Evolutionary conservation across 2,888 invertebrate species (phyloP).

Genomic region (Drosophila yooni): DNA sequence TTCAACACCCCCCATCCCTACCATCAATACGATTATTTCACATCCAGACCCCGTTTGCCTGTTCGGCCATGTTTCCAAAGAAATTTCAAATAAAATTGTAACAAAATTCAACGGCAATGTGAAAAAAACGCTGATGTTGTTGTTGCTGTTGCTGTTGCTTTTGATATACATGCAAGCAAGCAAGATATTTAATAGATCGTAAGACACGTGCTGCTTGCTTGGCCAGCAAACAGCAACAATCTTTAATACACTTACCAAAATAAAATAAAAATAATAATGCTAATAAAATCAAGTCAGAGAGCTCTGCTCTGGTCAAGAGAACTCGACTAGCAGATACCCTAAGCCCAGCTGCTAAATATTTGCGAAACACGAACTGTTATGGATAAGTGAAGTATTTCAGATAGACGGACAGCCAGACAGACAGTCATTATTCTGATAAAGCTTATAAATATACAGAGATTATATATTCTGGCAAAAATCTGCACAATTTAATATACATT

Average conservation of each 20-base stretch:
- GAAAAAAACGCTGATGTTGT: conserved; percentile 12
- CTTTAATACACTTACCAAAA: conserved; percentile 15
- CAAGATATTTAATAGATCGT: conserved; percentile 30
- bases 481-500: neutral
- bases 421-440: neutral
- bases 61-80: conserved; percentile 34
- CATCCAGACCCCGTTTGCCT: neutral
- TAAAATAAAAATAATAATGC: neutral
- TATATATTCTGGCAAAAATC: neutral
- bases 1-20: neutral
- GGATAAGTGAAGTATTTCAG: neutral
- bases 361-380: neutral
- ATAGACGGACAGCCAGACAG: neutral
- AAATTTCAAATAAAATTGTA: conserved; percentile 45
- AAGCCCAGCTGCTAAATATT: neutral
- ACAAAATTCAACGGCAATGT: conserved; percentile 21
- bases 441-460: neutral
- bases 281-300: neutral
- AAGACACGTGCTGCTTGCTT: conserved; percentile 40
- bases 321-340: neutral
- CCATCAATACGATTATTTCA: neutral
- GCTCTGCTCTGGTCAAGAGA: neutral
- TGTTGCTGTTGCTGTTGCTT: conserved; percentile 1
- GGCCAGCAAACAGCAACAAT: conserved; percentile 7
- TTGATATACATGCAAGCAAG: neutral